phyloP scores from a whole-genome alignment of 2,888 invertebrate species.

The Lithophane semibrunnea region DNA sequence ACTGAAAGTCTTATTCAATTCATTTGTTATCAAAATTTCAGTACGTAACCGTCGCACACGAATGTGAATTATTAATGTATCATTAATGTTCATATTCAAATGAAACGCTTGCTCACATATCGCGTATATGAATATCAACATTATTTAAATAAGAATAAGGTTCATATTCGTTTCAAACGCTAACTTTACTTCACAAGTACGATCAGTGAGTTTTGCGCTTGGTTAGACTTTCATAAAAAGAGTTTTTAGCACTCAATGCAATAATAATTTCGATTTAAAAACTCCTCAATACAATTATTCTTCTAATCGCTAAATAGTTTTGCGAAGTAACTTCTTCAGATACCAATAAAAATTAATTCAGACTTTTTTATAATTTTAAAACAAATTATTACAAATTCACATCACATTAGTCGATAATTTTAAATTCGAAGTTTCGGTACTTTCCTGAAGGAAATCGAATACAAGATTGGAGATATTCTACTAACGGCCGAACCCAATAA shows the following conservation, averaged over 20 bases:
- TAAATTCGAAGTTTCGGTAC: background rate
- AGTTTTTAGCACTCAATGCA: constrained; percentile 7
- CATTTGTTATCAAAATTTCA: background rate
- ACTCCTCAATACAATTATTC: background rate
- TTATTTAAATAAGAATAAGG: background rate
- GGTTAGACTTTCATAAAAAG: constrained; percentile 1
- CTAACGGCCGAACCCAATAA: too few relatives aligned
- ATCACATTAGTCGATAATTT: background rate
- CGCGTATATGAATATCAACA: background rate
- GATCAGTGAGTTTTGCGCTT: background rate
- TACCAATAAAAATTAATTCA: constrained; percentile 33
- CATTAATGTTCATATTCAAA: background rate
- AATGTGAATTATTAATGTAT: background rate
- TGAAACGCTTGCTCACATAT: background rate
- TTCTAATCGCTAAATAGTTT: background rate
- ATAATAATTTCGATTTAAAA: background rate
- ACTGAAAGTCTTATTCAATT: background rate
- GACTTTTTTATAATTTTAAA: constrained; percentile 33
- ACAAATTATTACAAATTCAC: constrained; percentile 26
- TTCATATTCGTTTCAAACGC: background rate
- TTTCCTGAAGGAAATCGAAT: background rate
- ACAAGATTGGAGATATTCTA: constrained; percentile 5
- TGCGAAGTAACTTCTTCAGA: background rate
- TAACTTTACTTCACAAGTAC: background rate
- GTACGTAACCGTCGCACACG: background rate